Conservation (phyloP, 2,113 vertebrate genomes). For the Psittacula cyanocephala region DNA sequence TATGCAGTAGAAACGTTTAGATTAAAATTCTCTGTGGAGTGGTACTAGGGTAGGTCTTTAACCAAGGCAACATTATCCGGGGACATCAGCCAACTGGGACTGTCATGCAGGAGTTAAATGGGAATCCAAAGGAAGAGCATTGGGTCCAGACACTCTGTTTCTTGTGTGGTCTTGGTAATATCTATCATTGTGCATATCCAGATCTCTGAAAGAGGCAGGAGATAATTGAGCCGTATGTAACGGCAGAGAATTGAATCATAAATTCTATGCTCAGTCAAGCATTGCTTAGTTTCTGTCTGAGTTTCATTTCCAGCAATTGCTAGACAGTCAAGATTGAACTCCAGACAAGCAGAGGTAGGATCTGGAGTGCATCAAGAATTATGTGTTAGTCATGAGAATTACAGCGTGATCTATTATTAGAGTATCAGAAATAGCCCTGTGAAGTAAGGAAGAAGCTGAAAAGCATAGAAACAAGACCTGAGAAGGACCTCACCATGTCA, state of each 20-base stretch:
- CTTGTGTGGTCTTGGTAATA: neutral
- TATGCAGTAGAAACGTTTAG: neutral
- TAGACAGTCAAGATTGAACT: constrained; percentile 51
- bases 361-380: constrained; percentile 33
- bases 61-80: neutral
- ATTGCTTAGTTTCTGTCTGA: constrained; percentile 32
- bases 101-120: neutral
- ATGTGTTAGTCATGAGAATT: constrained; percentile 44
- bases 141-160: neutral
- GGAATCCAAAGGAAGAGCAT: neutral
- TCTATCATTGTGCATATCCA: neutral
- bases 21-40: neutral
- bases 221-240: constrained; percentile 14
- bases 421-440: constrained; percentile 30
- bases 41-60: neutral
- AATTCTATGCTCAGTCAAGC: constrained; percentile 20
- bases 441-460: constrained; percentile 10
- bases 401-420: constrained; percentile 27
- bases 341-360: constrained; percentile 32
- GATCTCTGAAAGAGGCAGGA: neutral
- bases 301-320: constrained; percentile 60
- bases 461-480: neutral
- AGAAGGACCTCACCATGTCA: neutral
- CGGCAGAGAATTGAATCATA: neutral
- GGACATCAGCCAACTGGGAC: neutral